A percentile compares a stretch with the other conserved stretches of the same genome.
These are phyloP conservation scores for Stictonetta naevosa DNA, from an alignment of 2,113 vertebrate species.

Conservation along the genomic window DNA sequence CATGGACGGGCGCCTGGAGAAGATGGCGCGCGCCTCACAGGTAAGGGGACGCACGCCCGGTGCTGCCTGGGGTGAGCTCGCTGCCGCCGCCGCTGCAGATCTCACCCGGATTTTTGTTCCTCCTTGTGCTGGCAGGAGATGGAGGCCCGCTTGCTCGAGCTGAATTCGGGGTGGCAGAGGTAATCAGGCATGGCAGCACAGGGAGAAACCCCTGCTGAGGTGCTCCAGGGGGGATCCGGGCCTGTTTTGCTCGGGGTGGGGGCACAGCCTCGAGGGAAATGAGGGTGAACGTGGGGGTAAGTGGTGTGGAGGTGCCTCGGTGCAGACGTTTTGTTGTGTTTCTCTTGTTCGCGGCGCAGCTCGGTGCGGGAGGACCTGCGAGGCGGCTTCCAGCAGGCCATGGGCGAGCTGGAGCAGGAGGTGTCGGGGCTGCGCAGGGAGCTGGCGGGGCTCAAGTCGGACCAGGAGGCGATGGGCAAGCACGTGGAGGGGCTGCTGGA, in stretches of 20 bases:
- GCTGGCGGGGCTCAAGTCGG: conserved; percentile 45
- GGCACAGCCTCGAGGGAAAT: no score
- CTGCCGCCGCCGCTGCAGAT: fast-evolving
- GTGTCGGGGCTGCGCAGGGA: conserved; percentile 70
- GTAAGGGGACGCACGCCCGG: not conserved
- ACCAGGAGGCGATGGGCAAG: conserved; percentile 72
- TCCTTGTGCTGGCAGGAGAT: conserved; percentile 66
- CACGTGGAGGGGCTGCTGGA: conserved; percentile 69
- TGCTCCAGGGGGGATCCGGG: not conserved
- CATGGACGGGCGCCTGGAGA: conserved; percentile 62
- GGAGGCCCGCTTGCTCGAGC: conserved; percentile 66
- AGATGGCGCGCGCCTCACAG: conserved; percentile 70
- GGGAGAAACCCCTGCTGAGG: not conserved
- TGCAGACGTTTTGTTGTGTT: not conserved
- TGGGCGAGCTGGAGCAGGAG: conserved; percentile 72
- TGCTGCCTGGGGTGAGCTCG: not conserved
- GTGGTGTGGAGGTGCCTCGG: not conserved
- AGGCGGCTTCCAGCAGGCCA: conserved; percentile 56
- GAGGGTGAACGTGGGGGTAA: not conserved
- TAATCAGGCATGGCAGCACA: not conserved
- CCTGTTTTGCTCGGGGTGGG: not conserved
- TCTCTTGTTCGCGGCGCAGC: conserved; percentile 22
- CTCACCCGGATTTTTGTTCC: not conserved
- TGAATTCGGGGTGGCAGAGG: conserved; percentile 78
- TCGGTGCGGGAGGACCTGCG: conserved; percentile 49